A percentile compares a stretch with the other conserved stretches of the same genome.
Evolutionary conservation across 2,888 invertebrate genomes (phyloP).

Genomic region (Shargacucullia verbasci): DNA sequence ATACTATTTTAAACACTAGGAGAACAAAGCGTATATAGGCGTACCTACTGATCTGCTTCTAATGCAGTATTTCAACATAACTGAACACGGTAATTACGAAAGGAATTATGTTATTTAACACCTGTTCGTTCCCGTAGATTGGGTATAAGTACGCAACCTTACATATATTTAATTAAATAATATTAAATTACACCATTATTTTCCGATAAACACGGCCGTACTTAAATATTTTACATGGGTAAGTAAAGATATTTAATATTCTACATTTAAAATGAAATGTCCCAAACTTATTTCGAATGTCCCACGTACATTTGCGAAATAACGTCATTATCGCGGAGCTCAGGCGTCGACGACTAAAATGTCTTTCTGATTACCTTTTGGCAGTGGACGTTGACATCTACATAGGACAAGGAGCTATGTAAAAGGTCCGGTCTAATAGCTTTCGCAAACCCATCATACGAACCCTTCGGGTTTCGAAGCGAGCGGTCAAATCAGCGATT

Average conservation of each 20-base stretch:
- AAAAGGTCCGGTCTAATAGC: constrained; percentile 60
- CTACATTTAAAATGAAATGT: constrained; percentile 9
- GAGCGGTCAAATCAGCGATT: constrained; percentile 38
- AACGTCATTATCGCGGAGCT: constrained; percentile 51
- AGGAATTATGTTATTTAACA: too few relatives aligned
- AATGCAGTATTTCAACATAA: too few relatives aligned
- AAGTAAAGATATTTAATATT: constrained; percentile 5
- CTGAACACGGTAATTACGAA: too few relatives aligned
- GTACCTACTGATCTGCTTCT: too few relatives aligned
- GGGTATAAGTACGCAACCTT: too few relatives aligned
- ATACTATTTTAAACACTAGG: too few relatives aligned
- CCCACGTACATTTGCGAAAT: constrained; percentile 25
- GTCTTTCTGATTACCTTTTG: constrained; percentile 68
- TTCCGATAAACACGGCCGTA: too few relatives aligned
- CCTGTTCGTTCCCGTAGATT: too few relatives aligned
- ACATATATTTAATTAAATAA: too few relatives aligned
- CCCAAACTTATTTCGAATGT: constrained; percentile 31
- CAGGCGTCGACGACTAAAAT: constrained; percentile 53
- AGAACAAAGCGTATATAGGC: too few relatives aligned
- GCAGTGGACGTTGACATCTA: constrained; percentile 57
- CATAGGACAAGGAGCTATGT: constrained; percentile 55
- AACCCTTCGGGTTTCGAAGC: constrained; percentile 35
- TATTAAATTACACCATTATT: too few relatives aligned
- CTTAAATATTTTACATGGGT: neutral
- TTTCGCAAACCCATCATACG: constrained; percentile 55